Percentiles rank a stretch among this genome's conserved stretches.
Evolutionary conservation across 1,140 invertebrate species (phyloP).

Genomic region (Aethina tumida): DNA sequence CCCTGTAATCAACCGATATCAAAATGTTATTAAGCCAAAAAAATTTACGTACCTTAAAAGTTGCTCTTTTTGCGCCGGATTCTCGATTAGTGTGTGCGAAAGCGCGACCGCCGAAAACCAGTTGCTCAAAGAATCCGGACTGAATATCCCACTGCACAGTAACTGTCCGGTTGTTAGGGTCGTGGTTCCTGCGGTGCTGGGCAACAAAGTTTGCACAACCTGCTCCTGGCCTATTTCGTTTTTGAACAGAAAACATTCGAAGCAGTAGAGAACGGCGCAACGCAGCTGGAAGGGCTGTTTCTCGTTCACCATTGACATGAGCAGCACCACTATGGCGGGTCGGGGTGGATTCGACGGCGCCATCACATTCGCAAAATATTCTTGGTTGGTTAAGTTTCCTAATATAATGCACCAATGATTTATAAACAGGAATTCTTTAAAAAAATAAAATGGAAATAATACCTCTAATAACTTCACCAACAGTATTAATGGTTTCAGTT

Average conservation of each 20-base stretch:
- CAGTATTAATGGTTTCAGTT: conserved; percentile 91
- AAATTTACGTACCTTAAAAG: too few species aligned
- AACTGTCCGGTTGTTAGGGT: conserved; percentile 72
- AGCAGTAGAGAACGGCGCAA: conserved; percentile 94
- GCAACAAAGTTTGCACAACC: conserved; percentile 85
- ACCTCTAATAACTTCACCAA: conserved; percentile 90
- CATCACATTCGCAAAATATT: conserved; percentile 82
- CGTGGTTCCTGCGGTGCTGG: conserved; percentile 44
- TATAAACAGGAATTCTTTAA: too few species aligned
- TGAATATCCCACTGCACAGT: conserved; percentile 91
- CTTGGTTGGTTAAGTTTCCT: conserved; percentile 75
- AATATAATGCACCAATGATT: too few species aligned
- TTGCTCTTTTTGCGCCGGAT: conserved; percentile 82
- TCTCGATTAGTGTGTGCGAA: conserved; percentile 84
- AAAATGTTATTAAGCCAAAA: too few species aligned
- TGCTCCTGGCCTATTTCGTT: conserved; percentile 84
- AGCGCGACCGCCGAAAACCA: conserved; percentile 94
- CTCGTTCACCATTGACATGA: conserved; percentile 99
- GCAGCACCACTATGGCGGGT: conserved; percentile 84
- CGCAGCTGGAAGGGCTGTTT: conserved; percentile 83
- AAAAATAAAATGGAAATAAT: too few species aligned
- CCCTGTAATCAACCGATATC: too few species aligned
- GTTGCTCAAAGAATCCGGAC: conserved; percentile 83
- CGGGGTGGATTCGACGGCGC: conserved; percentile 86
- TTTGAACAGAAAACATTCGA: conserved; percentile 91